Evolutionary conservation across 2,797 vertebrate species (phyloP), one percentile per base, ranked within the genome.

Genomic region (Darevskia nairensis): DNA sequence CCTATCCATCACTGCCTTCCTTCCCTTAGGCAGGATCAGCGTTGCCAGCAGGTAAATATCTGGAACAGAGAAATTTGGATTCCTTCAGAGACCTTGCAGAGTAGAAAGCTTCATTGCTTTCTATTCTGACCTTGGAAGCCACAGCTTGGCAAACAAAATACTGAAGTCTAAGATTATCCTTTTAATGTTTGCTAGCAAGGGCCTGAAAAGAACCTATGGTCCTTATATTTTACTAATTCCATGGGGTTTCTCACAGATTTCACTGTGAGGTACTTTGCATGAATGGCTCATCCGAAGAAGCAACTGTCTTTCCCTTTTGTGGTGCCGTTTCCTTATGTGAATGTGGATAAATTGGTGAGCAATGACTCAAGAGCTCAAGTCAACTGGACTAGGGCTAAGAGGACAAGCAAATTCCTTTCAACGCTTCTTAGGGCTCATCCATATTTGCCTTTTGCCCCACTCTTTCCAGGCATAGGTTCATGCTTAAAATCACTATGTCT

Each of bases 11-110:
- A 59, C 74, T 32, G 23, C 46, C 64, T 82, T 29, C 32, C 66
- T 89, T 89, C 85, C 79, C 84, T 86, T 82, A 86, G 80, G 72
- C 78, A 85, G 78, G 71, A 82, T 71, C 72, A 82, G 46, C 39
- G 21, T 82, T 82, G 79, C 84, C 72, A 86, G 44, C 44, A 71
- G 88, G 78, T 76, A 71, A 81, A 77, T 82, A 9, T 68, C 59
- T 82, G 46, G 39, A 85, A 86, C 61, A 89, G 61, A 77, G 71
- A 89, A 86, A 44, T 41, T 23, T 69, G 61, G 19, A 80, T 77
- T 86, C 39, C 78, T 86, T 64, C 55, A 85, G 84, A 41, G 59
- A 89, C 41, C 59, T 84, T 76, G 69, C 44, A 55, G 39, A 68
- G 8, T 5, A 17, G 3, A 32, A 29, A 76, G 83, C 83, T 85